Conservation (phyloP, 2,113 vertebrate genomes). For the Brachirus orientalis region DNA sequence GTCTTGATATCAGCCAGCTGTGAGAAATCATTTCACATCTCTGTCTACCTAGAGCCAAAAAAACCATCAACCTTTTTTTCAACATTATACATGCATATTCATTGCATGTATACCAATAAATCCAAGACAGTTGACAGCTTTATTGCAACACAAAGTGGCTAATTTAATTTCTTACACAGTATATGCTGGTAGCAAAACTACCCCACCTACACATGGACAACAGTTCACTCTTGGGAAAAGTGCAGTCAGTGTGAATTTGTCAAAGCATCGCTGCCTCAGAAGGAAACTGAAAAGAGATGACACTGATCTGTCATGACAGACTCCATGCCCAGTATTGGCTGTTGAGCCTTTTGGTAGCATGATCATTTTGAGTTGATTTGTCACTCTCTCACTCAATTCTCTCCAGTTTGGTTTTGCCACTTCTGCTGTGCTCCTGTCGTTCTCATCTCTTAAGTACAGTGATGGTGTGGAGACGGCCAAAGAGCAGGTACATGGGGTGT, state of each 20-base stretch:
- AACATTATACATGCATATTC: slow-evolving; percentile 40
- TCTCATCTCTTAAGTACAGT: background rate
- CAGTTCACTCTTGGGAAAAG: slow-evolving; percentile 18
- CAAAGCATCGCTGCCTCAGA: slow-evolving; percentile 13
- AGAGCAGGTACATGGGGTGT: background rate
- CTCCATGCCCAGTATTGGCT: background rate
- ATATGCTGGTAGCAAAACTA: slow-evolving; percentile 39
- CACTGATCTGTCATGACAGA: slow-evolving; percentile 18
- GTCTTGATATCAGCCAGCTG: background rate
- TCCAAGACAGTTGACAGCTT: slow-evolving; percentile 49
- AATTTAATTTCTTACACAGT: slow-evolving; percentile 57
- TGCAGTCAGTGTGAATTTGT: slow-evolving; percentile 6
- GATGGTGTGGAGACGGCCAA: background rate
- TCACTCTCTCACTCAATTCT: slow-evolving; percentile 7
- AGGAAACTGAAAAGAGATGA: slow-evolving; percentile 2
- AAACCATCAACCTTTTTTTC: slow-evolving; percentile 7
- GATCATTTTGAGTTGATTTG: slow-evolving; percentile 2
- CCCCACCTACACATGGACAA: slow-evolving; percentile 40
- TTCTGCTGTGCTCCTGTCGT: background rate
- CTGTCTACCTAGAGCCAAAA: slow-evolving; percentile 9
- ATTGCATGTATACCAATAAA: slow-evolving; percentile 41
- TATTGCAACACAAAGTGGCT: slow-evolving; percentile 46
- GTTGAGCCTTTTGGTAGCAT: background rate
- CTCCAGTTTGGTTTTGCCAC: background rate
- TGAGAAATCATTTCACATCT: background rate